These are phyloP conservation scores for Bombus breviceps DNA, from an alignment of 1,140 invertebrate species.

Conservation along the genomic window DNA sequence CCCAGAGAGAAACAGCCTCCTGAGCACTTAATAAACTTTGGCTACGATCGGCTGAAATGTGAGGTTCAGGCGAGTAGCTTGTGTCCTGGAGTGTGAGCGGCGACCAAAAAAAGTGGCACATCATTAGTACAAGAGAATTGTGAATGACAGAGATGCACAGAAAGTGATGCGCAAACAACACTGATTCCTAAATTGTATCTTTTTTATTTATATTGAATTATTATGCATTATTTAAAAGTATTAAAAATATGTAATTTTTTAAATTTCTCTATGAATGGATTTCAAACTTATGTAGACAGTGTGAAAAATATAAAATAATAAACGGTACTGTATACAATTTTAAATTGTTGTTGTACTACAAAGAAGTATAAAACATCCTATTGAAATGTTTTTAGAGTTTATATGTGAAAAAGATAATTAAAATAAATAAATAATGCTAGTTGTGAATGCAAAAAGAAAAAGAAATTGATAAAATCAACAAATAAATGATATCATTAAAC, in stretches of 20 bases:
- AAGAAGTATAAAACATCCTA: background rate
- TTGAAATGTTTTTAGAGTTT: background rate
- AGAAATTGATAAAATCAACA: background rate
- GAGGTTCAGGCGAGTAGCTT: conserved; percentile 86
- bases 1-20: conserved; percentile 95
- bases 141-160: conserved; percentile 51
- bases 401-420: no score
- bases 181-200: conserved; percentile 2
- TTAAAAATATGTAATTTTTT: background rate
- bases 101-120: conserved; percentile 75
- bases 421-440: background rate
- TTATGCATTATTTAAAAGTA: background rate
- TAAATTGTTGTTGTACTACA: background rate
- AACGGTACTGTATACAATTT: background rate
- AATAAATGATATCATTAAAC: background rate
- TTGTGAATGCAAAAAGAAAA: background rate
- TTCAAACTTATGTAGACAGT: background rate
- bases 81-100: conserved; percentile 86
- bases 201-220: background rate
- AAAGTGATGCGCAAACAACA: conserved; percentile 49
- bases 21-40: conserved; percentile 93
- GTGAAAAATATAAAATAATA: background rate
- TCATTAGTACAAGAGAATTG: conserved; percentile 73
- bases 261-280: background rate
- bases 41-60: conserved; percentile 84